Percentiles rank a stretch among this genome's conserved stretches.
Evolutionary conservation across 1,140 invertebrate genomes (phyloP).

Genomic region (Calliphora vicina): DNA sequence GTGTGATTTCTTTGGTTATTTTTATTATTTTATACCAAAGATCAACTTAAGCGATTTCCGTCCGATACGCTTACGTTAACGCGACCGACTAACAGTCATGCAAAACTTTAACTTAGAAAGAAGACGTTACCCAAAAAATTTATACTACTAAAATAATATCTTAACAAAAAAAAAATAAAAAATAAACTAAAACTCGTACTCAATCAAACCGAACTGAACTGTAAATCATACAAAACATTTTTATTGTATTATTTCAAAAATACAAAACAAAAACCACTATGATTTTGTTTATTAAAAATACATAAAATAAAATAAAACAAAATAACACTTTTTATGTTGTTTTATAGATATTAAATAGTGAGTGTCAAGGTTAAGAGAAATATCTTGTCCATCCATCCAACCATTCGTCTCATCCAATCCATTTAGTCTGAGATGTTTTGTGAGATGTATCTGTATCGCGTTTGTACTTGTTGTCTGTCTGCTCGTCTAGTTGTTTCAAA

Average conservation of each 20-base stretch:
- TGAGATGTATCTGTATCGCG: neutral
- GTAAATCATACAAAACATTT: neutral
- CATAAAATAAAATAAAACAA: neutral
- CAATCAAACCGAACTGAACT: neutral
- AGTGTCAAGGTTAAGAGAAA: conserved; percentile 59
- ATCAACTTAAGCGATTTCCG: conserved; percentile 38
- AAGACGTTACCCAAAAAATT: conserved; percentile 56
- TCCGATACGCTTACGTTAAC: conserved; percentile 53
- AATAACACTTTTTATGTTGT: neutral
- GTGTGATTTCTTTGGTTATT: neutral
- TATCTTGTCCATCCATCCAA: neutral
- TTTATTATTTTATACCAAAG: neutral
- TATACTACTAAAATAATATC: conserved; percentile 10
- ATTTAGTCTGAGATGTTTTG: neutral
- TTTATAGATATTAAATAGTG: conserved; percentile 40
- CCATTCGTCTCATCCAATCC: neutral
- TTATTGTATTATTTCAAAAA: neutral
- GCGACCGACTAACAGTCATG: conserved; percentile 53
- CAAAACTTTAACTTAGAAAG: conserved; percentile 52
- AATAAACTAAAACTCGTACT: neutral
- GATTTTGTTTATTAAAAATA: neutral
- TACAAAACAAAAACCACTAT: neutral
- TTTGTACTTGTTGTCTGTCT: neutral
- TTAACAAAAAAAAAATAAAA: no score
- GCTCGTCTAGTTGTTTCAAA: conserved; percentile 18